phyloP scores from a whole-genome alignment of 2,888 invertebrate species.

The Drosophila incognita region DNA sequence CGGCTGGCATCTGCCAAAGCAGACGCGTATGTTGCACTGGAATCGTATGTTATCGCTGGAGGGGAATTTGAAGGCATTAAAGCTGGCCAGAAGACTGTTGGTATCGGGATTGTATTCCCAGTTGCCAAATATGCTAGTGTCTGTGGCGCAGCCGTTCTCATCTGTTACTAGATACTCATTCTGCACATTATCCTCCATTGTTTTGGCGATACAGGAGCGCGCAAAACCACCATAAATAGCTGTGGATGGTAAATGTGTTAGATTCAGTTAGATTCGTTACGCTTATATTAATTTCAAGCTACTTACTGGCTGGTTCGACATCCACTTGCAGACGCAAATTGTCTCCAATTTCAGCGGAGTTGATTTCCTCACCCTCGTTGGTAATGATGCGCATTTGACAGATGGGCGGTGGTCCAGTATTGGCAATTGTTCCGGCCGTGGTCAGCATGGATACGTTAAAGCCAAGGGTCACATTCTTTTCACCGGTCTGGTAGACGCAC shows the following conservation, averaged over 20 bases:
- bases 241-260: constrained; percentile 69
- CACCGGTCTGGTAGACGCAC: constrained; percentile 97
- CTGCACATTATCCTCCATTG: constrained; percentile 94
- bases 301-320: constrained; percentile 90
- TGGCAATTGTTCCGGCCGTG: constrained; percentile 97
- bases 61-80: constrained; percentile 98
- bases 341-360: constrained; percentile 96
- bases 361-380: constrained; percentile 93
- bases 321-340: constrained; percentile 94
- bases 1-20: constrained; percentile 97
- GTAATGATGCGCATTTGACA: constrained; percentile 97
- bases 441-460: constrained; percentile 98
- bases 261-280: neutral
- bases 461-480: constrained; percentile 95
- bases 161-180: constrained; percentile 97
- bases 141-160: constrained; percentile 96
- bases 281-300: neutral
- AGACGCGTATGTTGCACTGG: constrained; percentile 97
- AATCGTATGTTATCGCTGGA: constrained; percentile 96
- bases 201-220: constrained; percentile 96
- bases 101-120: constrained; percentile 96
- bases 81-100: constrained; percentile 93
- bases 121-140: constrained; percentile 96
- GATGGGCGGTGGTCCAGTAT: constrained; percentile 96
- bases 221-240: constrained; percentile 97